Evolutionary conservation across 1,140 invertebrate genomes (phyloP), one percentile per base, ranked within the genome.

Genomic region (Penaeus vannamei): DNA sequence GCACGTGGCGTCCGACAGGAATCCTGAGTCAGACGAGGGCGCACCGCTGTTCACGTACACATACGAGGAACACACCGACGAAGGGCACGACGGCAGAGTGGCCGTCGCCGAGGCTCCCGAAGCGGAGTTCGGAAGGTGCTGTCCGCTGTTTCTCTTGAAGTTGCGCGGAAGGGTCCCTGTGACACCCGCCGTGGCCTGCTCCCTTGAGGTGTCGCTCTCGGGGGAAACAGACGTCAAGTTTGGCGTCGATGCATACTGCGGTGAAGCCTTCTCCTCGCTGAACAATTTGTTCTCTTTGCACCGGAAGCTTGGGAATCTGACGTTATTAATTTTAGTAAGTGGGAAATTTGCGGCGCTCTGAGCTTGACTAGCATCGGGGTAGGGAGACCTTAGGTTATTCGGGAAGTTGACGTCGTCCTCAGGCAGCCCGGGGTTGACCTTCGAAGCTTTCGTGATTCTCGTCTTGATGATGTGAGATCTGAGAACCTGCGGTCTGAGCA

Each of bases 381-480:
- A 26, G 26, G 26, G 72, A 77, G 69, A 20, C 72, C 87, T 76
- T n/a, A 84, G 59, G 60, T 89, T 89, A 62, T 89, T 84, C 29
- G 87, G 87, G 62, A 84, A 84, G 69, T 84, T 84, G 17, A 46
- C 81, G 36, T 89, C 87, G 10, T 82, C 36, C 46, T 79, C 77
- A n/a, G 36, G 19, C 14, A 32, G 22, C 2, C 69, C 77, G 5
- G 60, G 42, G 3, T 76, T 76, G 64, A 61, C 83, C 59, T 89
- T 36, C 7, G 46, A 69, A 32, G n/a, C 46, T 46, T 81, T 82
- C 62, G 77, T 79, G 17, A 89, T 59, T 26, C 62, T 89, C 19
- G 81, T 84, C 87, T 89, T 89, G 22, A 89, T 82, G 26, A 89
- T 76, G 32, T 89, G 87, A 5, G 87, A 89, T 59, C 46, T 84